Evolutionary conservation across 2,888 invertebrate species (phyloP), one percentile per base, ranked within the genome.

Genomic region (Ichneumon xanthorius): DNA sequence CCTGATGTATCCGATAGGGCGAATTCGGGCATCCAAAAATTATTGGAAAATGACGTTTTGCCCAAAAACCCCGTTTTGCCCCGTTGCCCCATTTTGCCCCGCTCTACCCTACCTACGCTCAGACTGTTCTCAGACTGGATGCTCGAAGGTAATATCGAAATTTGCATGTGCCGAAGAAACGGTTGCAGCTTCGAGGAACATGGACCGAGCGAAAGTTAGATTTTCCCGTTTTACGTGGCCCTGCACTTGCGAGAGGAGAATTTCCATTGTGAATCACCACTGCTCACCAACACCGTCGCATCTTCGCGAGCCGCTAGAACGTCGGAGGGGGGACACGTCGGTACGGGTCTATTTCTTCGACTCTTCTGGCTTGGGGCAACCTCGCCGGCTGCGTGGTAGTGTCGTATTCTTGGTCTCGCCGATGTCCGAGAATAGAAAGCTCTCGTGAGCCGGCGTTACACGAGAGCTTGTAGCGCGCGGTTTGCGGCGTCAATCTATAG

Each of bases 341-440:
- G 16, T 30, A 37, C 37, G 37, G 16, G 7, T 68, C 70, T 79
- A 79, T 71, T 45, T 14, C 48, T 37, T 50, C 79, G 71, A 45
- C 37, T 63, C 53, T 71, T 53, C 53, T 37, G 22, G 76, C 30
- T 45, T 80, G 11, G 33, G 16, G 61, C 45, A 53, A 80, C 33
- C 45, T 80, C 76, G 81, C 72, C 72, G 82, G 71, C 71, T 71
- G 89, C 88, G 89, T 89, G 89, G 87, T 88, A 89, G 88, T 88
- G 87, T 89, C 88, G 87, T 88, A 88, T 90, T 90, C 88, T 89
- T 75, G 75, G 72, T 83, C 58, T 82, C 81, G 82, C 81, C 87
- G 82, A 80, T 82, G 82, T 89, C 91, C 88, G 89, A 92, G 90
- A 93, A 93, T 93, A 93, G 93, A 92, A 91, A 91, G 87, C 88